These are phyloP conservation scores for Cassiopea andromeda DNA, from an alignment of 30 jellyfish, hydroid and myxozoan species.

Conservation along the genomic window DNA sequence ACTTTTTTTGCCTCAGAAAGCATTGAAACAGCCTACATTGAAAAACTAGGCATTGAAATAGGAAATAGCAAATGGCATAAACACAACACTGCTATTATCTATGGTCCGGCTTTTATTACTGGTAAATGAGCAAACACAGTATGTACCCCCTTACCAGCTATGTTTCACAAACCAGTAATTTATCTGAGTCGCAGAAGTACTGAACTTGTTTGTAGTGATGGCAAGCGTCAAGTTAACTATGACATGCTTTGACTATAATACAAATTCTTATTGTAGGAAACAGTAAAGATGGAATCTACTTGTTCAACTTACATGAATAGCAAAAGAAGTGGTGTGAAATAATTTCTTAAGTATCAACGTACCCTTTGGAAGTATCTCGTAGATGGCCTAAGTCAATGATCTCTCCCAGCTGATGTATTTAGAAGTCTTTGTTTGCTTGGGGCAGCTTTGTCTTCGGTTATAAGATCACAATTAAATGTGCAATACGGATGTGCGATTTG, in stretches of 20 bases:
- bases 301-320: not conserved
- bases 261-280: not conserved
- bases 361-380: not conserved
- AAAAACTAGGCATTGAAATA: too few relatives aligned
- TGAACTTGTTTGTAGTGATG: not conserved
- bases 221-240: not conserved
- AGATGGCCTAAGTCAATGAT: constrained; percentile 26
- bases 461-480: not conserved
- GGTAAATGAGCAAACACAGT: not conserved
- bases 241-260: not conserved
- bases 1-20: too few relatives aligned
- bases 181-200: not conserved
- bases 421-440: not conserved
- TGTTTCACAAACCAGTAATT: constrained; percentile 2
- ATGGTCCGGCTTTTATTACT: constrained; percentile 24
- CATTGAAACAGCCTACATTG: too few relatives aligned
- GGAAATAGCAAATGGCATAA: too few relatives aligned
- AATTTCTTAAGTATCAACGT: not conserved
- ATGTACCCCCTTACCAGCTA: constrained; percentile 23
- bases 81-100: too few relatives aligned
- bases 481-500: not conserved
- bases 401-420: not conserved
- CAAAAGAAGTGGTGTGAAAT: not conserved
- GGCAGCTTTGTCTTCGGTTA: not conserved
- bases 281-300: not conserved